These are phyloP conservation scores for Aphelocoma californica DNA, from an alignment of 2,797 vertebrate genomes.

Conservation along the genomic window DNA sequence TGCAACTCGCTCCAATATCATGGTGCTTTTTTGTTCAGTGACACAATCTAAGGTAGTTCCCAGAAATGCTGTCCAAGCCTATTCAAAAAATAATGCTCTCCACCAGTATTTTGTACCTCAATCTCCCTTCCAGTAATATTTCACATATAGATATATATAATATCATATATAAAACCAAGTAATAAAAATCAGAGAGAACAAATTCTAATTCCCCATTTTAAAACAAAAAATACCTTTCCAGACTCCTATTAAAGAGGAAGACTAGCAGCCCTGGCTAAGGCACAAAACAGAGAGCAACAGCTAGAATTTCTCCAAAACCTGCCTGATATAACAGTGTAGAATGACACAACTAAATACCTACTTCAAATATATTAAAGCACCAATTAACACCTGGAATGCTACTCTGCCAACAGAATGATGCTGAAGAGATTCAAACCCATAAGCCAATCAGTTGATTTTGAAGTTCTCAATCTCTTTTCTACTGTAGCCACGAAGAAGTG, in stretches of 20 bases:
- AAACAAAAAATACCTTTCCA: background rate
- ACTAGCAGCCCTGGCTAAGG: background rate
- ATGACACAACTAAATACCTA: background rate
- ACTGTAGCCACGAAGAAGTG: rapidly evolving
- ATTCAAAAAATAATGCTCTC: background rate
- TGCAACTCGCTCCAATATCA: background rate
- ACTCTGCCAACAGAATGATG: background rate
- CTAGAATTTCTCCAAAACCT: background rate
- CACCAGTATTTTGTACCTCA: background rate
- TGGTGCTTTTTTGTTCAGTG: background rate
- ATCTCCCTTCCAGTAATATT: background rate
- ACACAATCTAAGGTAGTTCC: background rate
- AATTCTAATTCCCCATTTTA: background rate
- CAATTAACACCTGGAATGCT: background rate
- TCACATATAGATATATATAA: background rate
- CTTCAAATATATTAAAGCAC: background rate
- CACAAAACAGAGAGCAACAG: background rate
- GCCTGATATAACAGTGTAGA: background rate
- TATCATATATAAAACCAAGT: rapidly evolving
- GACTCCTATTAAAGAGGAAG: background rate
- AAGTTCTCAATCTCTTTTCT: background rate
- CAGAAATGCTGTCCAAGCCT: background rate
- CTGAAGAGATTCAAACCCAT: background rate
- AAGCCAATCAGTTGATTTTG: background rate
- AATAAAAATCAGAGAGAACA: background rate